Percentiles rank a stretch among this genome's conserved stretches.
Evolutionary conservation across 2,113 vertebrate species (phyloP).

Genomic region (Mesoclemmys tuberculata): DNA sequence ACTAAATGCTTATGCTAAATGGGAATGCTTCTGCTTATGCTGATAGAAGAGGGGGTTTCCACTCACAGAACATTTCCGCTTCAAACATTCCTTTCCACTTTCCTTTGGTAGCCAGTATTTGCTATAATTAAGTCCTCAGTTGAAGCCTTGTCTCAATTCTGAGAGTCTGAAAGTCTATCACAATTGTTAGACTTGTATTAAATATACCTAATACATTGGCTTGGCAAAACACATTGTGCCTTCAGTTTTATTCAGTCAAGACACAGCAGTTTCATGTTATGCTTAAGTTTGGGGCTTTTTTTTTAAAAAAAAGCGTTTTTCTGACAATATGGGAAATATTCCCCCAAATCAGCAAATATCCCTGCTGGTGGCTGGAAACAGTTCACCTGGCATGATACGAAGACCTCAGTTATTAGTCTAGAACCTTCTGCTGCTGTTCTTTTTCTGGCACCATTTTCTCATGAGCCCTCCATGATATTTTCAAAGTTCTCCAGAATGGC

Average conservation of each 20-base stretch:
- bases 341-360: background rate
- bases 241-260: background rate
- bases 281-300: background rate
- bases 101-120: background rate
- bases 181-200: background rate
- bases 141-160: background rate
- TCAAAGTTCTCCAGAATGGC: background rate
- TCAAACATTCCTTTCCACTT: background rate
- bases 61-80: background rate
- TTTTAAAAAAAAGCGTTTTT: background rate
- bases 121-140: background rate
- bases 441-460: background rate
- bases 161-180: background rate
- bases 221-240: background rate
- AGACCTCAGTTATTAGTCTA: background rate
- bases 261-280: background rate
- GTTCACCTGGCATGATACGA: background rate
- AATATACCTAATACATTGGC: background rate
- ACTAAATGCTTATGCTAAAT: no score
- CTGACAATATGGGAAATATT: background rate
- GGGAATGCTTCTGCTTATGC: background rate
- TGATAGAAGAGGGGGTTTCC: background rate
- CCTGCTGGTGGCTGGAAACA: background rate
- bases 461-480: background rate
- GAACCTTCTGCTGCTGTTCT: background rate